Conservation (phyloP, 2,888 invertebrate species). For the Alentia gelatinosa region DNA sequence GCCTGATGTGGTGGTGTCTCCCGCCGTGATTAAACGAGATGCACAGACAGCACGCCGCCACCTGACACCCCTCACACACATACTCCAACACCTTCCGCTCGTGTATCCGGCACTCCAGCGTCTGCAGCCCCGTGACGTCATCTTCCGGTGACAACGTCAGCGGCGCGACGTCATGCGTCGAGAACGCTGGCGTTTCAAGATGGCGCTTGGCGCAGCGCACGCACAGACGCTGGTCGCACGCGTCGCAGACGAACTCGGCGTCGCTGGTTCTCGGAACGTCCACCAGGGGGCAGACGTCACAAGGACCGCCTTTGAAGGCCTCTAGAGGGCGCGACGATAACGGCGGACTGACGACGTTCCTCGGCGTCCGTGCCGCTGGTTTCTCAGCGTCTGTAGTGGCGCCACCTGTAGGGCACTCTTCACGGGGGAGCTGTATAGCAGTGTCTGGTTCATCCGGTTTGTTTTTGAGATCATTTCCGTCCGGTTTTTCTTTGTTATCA, state of each 20-base stretch:
- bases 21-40: conserved; percentile 24
- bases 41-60: background rate
- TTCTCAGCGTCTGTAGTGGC: background rate
- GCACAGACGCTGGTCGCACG: background rate
- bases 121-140: background rate
- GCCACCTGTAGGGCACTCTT: background rate
- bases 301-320: background rate
- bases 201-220: conserved; percentile 20
- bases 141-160: background rate
- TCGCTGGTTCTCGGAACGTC: background rate
- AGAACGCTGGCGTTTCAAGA: background rate
- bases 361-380: background rate
- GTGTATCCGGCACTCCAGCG: background rate
- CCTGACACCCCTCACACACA: conserved; percentile 11
- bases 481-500: background rate
- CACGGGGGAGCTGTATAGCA: background rate
- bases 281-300: background rate
- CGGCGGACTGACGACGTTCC: background rate
- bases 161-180: background rate
- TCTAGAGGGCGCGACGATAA: background rate
- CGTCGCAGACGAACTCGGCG: background rate
- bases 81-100: background rate
- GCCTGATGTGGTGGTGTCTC: background rate
- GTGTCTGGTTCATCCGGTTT: background rate
- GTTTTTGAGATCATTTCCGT: background rate